Evolutionary conservation across 2,113 vertebrate genomes (phyloP).

Genomic region (Gulo gulo): DNA sequence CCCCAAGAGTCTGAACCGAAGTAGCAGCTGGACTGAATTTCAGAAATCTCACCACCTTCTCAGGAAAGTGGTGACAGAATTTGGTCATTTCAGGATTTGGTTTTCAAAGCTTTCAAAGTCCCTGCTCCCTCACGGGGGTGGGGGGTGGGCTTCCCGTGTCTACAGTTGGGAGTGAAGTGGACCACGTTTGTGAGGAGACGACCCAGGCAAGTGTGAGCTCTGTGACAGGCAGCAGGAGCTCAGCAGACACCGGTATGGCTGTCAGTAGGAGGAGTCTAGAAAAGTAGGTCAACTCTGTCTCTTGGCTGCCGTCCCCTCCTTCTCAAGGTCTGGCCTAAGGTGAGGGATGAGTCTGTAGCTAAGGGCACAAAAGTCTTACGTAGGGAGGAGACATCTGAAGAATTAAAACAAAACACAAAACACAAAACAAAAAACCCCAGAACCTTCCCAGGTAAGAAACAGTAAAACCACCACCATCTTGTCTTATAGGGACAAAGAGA

Average conservation of each 20-base stretch:
- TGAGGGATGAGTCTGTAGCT: background rate
- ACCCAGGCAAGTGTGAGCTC: background rate
- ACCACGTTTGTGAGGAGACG: background rate
- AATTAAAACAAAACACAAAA: background rate
- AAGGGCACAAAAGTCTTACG: background rate
- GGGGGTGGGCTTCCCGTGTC: background rate
- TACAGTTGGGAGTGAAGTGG: no score
- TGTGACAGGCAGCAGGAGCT: background rate
- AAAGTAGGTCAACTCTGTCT: background rate
- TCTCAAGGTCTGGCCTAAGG: background rate
- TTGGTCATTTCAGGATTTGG: background rate
- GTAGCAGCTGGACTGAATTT: background rate
- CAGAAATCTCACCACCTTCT: background rate
- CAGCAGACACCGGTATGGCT: background rate
- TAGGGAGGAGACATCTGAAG: background rate
- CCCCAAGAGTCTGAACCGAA: background rate
- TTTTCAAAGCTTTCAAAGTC: background rate
- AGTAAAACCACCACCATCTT: background rate
- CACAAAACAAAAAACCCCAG: background rate
- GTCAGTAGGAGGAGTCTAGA: background rate
- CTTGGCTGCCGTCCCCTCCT: background rate
- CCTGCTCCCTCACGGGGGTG: background rate
- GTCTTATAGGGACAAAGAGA: background rate
- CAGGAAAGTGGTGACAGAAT: background rate
- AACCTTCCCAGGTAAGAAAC: background rate